Conservation (phyloP, 2,888 invertebrate species). For the Eumerus sabulonum region DNA sequence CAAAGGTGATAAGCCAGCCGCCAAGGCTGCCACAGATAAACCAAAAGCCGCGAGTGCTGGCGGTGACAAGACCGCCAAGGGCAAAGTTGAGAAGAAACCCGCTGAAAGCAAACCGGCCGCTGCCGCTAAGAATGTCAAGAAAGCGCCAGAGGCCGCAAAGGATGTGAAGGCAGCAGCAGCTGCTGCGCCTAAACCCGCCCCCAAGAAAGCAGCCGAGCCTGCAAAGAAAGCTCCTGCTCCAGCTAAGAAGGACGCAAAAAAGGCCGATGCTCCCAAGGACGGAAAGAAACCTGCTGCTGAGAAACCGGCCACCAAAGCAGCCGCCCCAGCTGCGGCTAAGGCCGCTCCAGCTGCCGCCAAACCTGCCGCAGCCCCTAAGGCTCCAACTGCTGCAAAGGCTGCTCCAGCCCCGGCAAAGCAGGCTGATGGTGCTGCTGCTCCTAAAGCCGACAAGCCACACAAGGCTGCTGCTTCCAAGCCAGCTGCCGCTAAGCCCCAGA, state of each 20-base stretch:
- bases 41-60: slow-evolving; percentile 73
- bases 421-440: slow-evolving; percentile 57
- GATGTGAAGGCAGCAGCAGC: slow-evolving; percentile 79
- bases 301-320: slow-evolving; percentile 76
- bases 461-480: slow-evolving; percentile 73
- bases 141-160: slow-evolving; percentile 76
- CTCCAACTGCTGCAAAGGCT: slow-evolving; percentile 33
- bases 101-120: slow-evolving; percentile 76
- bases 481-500: slow-evolving; percentile 71
- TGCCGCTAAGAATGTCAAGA: slow-evolving; percentile 77
- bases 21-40: slow-evolving; percentile 75
- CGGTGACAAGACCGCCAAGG: slow-evolving; percentile 75
- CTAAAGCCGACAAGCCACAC: slow-evolving; percentile 71
- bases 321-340: slow-evolving; percentile 66
- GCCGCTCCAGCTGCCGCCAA: slow-evolving; percentile 60
- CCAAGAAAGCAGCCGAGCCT: slow-evolving; percentile 78
- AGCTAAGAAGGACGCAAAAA: slow-evolving; percentile 80
- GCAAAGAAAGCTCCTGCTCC: slow-evolving; percentile 72
- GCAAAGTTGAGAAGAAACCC: slow-evolving; percentile 78
- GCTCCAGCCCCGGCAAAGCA: slow-evolving; percentile 61
- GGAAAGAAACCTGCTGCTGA: slow-evolving; percentile 78
- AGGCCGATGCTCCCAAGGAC: slow-evolving; percentile 76
- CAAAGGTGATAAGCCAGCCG: slow-evolving; percentile 77
- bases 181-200: slow-evolving; percentile 69
- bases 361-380: slow-evolving; percentile 63